A percentile compares a stretch with the other conserved stretches of the same genome.
Evolutionary conservation across 2,113 vertebrate species (phyloP).

Genomic region (Apteryx mantelli): DNA sequence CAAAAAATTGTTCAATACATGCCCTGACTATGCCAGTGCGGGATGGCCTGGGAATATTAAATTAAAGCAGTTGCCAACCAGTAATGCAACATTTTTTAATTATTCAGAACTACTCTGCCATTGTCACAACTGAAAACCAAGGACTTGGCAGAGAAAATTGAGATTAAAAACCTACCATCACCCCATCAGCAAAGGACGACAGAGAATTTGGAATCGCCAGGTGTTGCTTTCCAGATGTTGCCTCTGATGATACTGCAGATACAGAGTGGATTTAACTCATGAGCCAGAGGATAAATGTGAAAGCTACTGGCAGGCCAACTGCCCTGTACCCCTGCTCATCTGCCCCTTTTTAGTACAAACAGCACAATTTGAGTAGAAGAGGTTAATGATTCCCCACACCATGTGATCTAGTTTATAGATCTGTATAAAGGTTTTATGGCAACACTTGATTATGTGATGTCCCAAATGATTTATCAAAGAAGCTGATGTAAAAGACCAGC

Average conservation of each 20-base stretch:
- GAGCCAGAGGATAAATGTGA: background rate
- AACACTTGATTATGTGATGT: slow-evolving; percentile 59
- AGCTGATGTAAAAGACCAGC: slow-evolving; percentile 76
- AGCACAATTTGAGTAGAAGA: slow-evolving; percentile 25
- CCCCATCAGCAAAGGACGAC: background rate
- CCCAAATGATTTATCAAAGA: slow-evolving; percentile 78
- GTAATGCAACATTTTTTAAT: slow-evolving; percentile 50
- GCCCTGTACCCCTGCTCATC: background rate
- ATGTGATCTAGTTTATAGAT: slow-evolving; percentile 71
- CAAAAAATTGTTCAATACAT: background rate
- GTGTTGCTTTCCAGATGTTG: slow-evolving; percentile 26
- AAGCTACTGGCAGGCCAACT: background rate
- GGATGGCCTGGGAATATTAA: slow-evolving; percentile 17
- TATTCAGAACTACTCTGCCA: slow-evolving; percentile 27
- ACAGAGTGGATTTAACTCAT: background rate
- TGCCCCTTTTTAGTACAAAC: slow-evolving; percentile 16
- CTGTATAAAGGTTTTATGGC: slow-evolving; percentile 71
- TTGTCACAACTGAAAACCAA: slow-evolving; percentile 33
- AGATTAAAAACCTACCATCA: background rate
- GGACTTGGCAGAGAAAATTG: background rate
- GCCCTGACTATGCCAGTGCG: background rate
- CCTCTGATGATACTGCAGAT: background rate
- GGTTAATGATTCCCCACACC: slow-evolving; percentile 65
- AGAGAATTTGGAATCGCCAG: background rate
- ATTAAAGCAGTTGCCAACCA: slow-evolving; percentile 18